Evolutionary conservation across 2,888 invertebrate species (phyloP).

Genomic region (Netelia virgata): DNA sequence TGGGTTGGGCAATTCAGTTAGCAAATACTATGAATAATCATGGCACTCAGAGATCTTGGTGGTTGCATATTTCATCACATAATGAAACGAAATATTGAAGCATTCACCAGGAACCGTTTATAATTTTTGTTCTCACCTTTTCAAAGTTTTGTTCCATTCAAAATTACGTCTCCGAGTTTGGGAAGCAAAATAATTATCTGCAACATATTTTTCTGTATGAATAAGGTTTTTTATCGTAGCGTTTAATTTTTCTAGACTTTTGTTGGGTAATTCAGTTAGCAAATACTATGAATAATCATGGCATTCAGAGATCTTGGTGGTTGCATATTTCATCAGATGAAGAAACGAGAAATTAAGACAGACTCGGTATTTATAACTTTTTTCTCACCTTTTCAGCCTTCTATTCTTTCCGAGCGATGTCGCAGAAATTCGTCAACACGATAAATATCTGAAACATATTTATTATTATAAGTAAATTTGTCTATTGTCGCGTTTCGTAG

Average conservation of each 20-base stretch:
- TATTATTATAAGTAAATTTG: background rate
- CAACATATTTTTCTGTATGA: constrained; percentile 7
- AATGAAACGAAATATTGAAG: constrained; percentile 1
- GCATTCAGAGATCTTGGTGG: constrained; percentile 76
- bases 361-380: background rate
- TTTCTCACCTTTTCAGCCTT: background rate
- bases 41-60: constrained; percentile 76
- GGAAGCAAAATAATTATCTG: constrained; percentile 6
- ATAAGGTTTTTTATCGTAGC: background rate
- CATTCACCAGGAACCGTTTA: background rate
- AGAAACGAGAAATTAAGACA: background rate
- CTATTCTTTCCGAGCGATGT: too few relatives aligned
- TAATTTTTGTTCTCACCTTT: background rate
- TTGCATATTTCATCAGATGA: constrained; percentile 70
- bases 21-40: constrained; percentile 75
- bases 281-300: constrained; percentile 73
- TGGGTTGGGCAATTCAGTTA: constrained; percentile 69
- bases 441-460: background rate
- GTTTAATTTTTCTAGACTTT: background rate
- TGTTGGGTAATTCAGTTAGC: constrained; percentile 67
- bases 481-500: background rate
- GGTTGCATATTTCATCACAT: constrained; percentile 71
- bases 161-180: too few relatives aligned
- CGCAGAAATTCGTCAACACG: too few relatives aligned
- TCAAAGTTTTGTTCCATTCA: background rate